Conservation (phyloP, 2,797 vertebrate genomes). For the Danionella dracula region DNA sequence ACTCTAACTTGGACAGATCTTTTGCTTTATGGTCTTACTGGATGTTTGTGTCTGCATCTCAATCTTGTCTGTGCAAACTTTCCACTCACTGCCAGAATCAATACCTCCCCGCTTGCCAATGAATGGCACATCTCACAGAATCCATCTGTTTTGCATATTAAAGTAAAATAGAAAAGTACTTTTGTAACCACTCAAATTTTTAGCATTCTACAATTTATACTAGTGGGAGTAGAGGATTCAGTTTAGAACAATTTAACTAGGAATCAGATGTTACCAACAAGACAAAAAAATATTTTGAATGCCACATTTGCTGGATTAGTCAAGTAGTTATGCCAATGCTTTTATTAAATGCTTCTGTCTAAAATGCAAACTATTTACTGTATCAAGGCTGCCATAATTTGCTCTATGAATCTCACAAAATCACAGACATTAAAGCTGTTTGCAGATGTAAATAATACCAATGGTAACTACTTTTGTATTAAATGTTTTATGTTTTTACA, state of each 20-base stretch:
- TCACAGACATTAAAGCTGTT: background rate
- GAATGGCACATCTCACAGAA: background rate
- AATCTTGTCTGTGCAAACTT: constrained; percentile 14
- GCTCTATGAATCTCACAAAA: background rate
- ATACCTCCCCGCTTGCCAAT: constrained; percentile 34
- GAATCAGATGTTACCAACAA: too few relatives aligned
- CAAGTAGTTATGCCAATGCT: constrained; percentile 21
- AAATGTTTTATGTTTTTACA: background rate
- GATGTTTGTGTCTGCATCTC: constrained; percentile 15
- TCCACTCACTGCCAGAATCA: constrained; percentile 30
- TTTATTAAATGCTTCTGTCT: constrained; percentile 45
- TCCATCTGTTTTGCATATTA: background rate
- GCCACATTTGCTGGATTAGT: constrained; percentile 4
- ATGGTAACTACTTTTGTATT: background rate
- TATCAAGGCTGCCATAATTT: background rate
- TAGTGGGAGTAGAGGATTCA: too few relatives aligned
- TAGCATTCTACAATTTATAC: background rate
- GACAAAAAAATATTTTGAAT: too few relatives aligned
- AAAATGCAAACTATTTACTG: background rate
- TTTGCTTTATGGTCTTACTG: constrained; percentile 13
- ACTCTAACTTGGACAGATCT: background rate
- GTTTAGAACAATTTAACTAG: too few relatives aligned
- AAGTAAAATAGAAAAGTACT: background rate
- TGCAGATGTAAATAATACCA: background rate
- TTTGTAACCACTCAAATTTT: background rate